Base-by-base conservation (phyloP, 2,888 invertebrate species). In the Zaprionus bogoriensis region DNA sequence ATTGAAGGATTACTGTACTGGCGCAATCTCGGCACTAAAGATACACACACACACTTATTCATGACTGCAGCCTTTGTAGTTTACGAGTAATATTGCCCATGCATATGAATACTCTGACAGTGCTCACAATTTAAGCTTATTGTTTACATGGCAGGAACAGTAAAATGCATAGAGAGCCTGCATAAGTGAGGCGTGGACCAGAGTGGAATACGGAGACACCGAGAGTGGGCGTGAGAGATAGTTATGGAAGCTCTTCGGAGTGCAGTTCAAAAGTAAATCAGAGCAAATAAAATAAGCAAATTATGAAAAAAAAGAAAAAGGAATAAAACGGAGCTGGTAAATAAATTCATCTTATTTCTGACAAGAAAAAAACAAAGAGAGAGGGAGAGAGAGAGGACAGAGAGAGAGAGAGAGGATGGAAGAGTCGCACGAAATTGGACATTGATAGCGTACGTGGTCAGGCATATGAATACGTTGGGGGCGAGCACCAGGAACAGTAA, bases 391-490 rank as follows among this genome's bases (percentile, higher is more conserved):
- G 10, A 7, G 23, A 14, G 30, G 52, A 45, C 25, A 58, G 36
- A 14, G 36, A 51, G 52, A 28, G 20, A 38, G 45, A 6, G 32
- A 45, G 62, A 39, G 38, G 9, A n/a, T 10, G 20, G 17, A n/a
- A 39, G n/a, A 63, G 57, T 50, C 42, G 32, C 39, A 30, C 59
- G 64, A 77, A 74, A 77, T 76, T 77, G 79, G 77, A 76, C 77
- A 77, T 79, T 79, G 77, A 79, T 77, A 79, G 77, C 74, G 70
- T 74, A 77, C 79, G 77, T 77, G 79, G 77, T 70, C 77, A 67
- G 79, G 57, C 70, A 60, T 48, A 39, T 44, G 48, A 42, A 60
- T n/a, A n/a, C n/a, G n/a, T n/a, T n/a, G n/a, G n/a, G n/a, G n/a
- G n/a, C n/a, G n/a, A n/a, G n/a, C n/a, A n/a, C n/a, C n/a, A n/a